phyloP scores from a whole-genome alignment of 2,888 invertebrate species.

The Drosophila kokeensis region DNA sequence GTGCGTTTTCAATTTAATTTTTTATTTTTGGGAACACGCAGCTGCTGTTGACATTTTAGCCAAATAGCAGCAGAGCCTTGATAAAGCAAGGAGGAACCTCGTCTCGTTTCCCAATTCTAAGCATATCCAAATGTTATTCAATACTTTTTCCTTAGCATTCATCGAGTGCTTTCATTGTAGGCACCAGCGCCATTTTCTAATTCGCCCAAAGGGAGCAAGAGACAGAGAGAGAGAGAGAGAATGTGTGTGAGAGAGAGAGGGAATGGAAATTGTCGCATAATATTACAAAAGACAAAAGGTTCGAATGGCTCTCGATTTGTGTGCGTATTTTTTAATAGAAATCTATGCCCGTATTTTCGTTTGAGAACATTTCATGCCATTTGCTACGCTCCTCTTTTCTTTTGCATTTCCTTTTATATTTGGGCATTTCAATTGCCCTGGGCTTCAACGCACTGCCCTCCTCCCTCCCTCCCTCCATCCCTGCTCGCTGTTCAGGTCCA shows the following conservation, averaged over 20 bases:
- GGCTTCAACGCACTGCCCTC: neutral
- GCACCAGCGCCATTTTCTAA: constrained; percentile 69
- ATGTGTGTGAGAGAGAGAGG: neutral
- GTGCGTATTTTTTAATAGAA: constrained; percentile 63
- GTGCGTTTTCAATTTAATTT: constrained; percentile 12
- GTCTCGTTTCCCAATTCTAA: constrained; percentile 47
- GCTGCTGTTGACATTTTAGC: constrained; percentile 73
- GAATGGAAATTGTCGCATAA: constrained; percentile 70
- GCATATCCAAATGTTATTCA: constrained; percentile 77
- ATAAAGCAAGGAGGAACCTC: constrained; percentile 32
- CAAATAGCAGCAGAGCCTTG: constrained; percentile 28
- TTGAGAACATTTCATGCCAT: constrained; percentile 74
- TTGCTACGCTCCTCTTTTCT: constrained; percentile 31
- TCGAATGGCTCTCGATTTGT: constrained; percentile 39
- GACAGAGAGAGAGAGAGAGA: neutral
- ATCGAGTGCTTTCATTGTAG: constrained; percentile 61
- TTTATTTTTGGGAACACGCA: constrained; percentile 31
- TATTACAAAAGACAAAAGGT: constrained; percentile 82
- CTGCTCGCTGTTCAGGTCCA: neutral
- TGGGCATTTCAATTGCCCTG: constrained; percentile 60
- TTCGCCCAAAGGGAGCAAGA: constrained; percentile 44
- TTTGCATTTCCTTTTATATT: constrained; percentile 55
- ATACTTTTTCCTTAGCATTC: constrained; percentile 69
- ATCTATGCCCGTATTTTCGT: constrained; percentile 79
- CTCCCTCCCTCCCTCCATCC: neutral